These are phyloP conservation scores for Bagarius yarrelli DNA, from an alignment of 2,113 vertebrate species.

Conservation along the genomic window DNA sequence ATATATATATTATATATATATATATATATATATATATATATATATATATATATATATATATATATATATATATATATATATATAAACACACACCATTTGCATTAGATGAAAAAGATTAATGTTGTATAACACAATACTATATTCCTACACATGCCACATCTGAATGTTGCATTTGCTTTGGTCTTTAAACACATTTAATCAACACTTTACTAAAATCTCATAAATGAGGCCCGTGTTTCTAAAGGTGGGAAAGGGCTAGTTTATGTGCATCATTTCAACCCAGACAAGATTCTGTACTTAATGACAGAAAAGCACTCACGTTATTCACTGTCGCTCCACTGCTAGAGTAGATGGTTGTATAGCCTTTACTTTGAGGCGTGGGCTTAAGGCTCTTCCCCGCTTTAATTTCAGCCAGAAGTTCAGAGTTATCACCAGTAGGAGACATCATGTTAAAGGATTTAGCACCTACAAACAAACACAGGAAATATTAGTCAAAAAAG, in stretches of 20 bases:
- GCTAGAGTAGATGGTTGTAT: constrained; percentile 89
- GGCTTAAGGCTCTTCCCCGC: constrained; percentile 94
- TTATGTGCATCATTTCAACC: neutral
- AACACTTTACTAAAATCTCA: neutral
- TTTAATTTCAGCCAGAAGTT: constrained; percentile 97
- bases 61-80: too few species aligned
- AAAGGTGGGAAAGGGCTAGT: neutral
- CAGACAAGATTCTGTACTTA: neutral
- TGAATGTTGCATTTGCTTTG: neutral
- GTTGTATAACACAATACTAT: too few species aligned
- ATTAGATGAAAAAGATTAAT: too few species aligned
- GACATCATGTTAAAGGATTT: constrained; percentile 99
- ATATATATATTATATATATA: too few species aligned
- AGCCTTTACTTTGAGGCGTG: constrained; percentile 90
- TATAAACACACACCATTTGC: too few species aligned
- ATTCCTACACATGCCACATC: too few species aligned
- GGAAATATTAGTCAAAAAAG: constrained; percentile 35
- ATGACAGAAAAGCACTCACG: constrained; percentile 65
- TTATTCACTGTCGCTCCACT: constrained; percentile 75
- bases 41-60: too few species aligned
- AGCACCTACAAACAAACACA: constrained; percentile 74
- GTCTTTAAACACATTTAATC: neutral
- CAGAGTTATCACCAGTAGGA: constrained; percentile 93
- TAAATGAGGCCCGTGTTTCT: neutral
- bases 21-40: too few species aligned